Evolutionary conservation across 2,797 vertebrate genomes (phyloP), one percentile per base, ranked within the genome.

Genomic region (Anas acuta): DNA sequence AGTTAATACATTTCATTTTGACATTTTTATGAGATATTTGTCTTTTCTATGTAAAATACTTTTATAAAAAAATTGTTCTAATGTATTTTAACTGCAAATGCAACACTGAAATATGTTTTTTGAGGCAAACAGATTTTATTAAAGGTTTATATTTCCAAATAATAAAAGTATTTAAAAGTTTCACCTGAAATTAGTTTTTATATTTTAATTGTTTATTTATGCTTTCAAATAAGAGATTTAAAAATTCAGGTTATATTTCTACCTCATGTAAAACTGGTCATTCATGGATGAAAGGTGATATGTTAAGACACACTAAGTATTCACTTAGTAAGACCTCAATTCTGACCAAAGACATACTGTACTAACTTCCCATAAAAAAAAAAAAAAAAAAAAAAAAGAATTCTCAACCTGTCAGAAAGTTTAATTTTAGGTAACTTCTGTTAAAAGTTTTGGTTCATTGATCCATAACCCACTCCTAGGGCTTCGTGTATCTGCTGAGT

Each of bases 311-410:
- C 18, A 30, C 7, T 14, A 37, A 82, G 10, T 30, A 30, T 54
- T 87, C 8, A 0, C 2, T 75, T 78, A 12, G 8, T 39, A 87
- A 85, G 11, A 43, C 2, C 39, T 85, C 0, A 0, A 2, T 57
- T 87, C 60, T 70, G 13, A 58, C 47, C 78, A 20, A 71, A 70
- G 28, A 15, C 6, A 9, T 22, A 14, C 5, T 30, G 11, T 35
- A 69, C 4, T 45, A 8, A 9, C 64, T 77, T 80, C 7, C 5
- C 51, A 30, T 12, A 7, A 13, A n/a, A n/a, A n/a, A n/a, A n/a
- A n/a, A n/a, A n/a, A 51, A 28, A 39, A 39, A 39, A 39, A 51
- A 49, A 69, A 65, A 69, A 33, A 10, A 1, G 6, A 60, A 32
- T 73, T 61, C 43, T 85, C 30, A 49, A 37, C 43, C 5, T 35